Percentiles rank a stretch among this genome's conserved stretches.
These are phyloP conservation scores for Phymatocera aterrima DNA, from an alignment of 2,888 invertebrate species.

Conservation along the genomic window DNA sequence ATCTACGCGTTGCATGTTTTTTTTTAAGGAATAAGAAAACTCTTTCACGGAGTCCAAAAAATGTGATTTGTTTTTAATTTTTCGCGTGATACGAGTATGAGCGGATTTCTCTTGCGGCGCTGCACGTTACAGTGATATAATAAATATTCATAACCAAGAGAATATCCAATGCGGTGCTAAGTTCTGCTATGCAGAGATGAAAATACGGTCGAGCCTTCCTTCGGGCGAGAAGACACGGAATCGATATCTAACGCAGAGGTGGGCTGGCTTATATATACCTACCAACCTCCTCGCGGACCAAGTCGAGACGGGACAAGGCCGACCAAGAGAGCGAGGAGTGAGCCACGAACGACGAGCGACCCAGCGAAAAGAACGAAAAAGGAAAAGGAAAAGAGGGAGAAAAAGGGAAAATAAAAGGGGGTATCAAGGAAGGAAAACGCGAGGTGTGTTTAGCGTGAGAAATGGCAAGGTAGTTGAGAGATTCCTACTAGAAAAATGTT, in stretches of 20 bases:
- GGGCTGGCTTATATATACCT: background rate
- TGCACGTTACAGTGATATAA: conserved; percentile 13
- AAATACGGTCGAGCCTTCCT: conserved; percentile 39
- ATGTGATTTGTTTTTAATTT: no score
- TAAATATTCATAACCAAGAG: conserved; percentile 47
- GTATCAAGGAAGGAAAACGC: conserved; percentile 44
- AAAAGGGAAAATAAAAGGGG: conserved; percentile 41
- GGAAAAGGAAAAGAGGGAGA: conserved; percentile 9
- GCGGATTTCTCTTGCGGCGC: background rate
- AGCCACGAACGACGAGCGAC: conserved; percentile 6
- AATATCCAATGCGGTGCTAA: conserved; percentile 32
- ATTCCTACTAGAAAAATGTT: conserved; percentile 14
- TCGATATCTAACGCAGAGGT: conserved; percentile 47
- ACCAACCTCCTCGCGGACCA: conserved; percentile 22
- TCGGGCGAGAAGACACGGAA: conserved; percentile 44
- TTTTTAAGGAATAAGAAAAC: no score
- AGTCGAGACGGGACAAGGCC: conserved; percentile 34
- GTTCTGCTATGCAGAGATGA: conserved; percentile 8
- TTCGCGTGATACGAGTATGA: background rate
- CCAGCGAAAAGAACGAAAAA: background rate
- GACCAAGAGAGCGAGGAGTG: conserved; percentile 26
- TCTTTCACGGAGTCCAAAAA: no score
- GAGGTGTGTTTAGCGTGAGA: conserved; percentile 35
- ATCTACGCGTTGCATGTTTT: background rate
- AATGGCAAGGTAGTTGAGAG: conserved; percentile 36